Percentiles rank a stretch among this genome's conserved stretches.
Evolutionary conservation across 2,113 vertebrate genomes (phyloP).

Genomic region (Muntiacus reevesi): DNA sequence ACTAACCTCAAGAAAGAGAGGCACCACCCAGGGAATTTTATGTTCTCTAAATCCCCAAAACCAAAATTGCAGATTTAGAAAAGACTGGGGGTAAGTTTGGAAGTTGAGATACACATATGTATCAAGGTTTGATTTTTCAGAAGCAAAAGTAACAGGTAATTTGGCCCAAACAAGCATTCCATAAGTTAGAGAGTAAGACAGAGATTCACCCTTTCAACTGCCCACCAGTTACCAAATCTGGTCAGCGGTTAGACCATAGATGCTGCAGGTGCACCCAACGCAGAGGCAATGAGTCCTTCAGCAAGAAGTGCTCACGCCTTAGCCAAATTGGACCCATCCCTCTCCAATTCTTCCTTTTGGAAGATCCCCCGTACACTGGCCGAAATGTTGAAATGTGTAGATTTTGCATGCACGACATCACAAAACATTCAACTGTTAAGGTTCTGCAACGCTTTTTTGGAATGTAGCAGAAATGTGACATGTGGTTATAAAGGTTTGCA

Average conservation of each 20-base stretch:
- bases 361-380: constrained; percentile 79
- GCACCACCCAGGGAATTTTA: neutral
- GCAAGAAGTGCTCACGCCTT: neutral
- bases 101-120: neutral
- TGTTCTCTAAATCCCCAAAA: constrained; percentile 11
- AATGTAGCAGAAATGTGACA: constrained; percentile 81
- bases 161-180: constrained; percentile 40
- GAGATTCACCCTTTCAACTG: neutral
- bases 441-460: constrained; percentile 80
- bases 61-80: constrained; percentile 48
- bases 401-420: constrained; percentile 83
- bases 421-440: constrained; percentile 79
- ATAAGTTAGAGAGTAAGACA: neutral
- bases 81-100: constrained; percentile 22
- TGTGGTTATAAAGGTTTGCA: constrained; percentile 72
- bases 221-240: neutral
- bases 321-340: constrained; percentile 22
- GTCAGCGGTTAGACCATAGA: neutral
- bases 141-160: constrained; percentile 31
- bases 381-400: constrained; percentile 86
- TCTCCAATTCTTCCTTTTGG: constrained; percentile 53
- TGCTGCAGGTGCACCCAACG: neutral
- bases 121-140: neutral
- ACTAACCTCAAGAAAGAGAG: constrained; percentile 25
- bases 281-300: neutral